Conservation (phyloP, 2,888 invertebrate species). For the Leptopterna dolabrata region DNA sequence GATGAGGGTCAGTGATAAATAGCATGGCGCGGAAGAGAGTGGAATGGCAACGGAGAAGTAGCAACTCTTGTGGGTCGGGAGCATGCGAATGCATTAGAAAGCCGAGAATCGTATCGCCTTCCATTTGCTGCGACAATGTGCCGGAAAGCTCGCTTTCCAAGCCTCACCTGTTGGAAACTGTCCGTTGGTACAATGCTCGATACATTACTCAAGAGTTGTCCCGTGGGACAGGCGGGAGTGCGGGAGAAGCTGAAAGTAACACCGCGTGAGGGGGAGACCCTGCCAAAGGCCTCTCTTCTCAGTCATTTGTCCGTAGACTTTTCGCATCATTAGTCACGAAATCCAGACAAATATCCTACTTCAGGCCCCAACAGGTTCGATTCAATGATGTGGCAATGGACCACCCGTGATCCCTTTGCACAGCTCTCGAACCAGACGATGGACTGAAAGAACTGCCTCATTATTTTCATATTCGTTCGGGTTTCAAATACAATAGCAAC, state of each 20-base stretch:
- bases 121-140: slow-evolving; percentile 27
- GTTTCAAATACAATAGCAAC: too few species aligned
- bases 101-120: slow-evolving; percentile 1
- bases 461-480: neutral
- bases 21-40: neutral
- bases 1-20: neutral
- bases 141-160: neutral
- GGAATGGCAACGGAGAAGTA: neutral
- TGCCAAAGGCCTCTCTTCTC: slow-evolving; percentile 1
- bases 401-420: neutral
- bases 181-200: slow-evolving; percentile 38
- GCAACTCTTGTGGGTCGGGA: neutral
- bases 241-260: neutral
- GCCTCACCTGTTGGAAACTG: slow-evolving; percentile 50
- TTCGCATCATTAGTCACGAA: slow-evolving; percentile 38
- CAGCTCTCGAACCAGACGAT: neutral
- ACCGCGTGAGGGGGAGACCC: neutral
- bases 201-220: slow-evolving; percentile 41
- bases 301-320: slow-evolving; percentile 38
- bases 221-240: neutral
- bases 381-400: slow-evolving; percentile 10
- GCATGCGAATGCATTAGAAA: slow-evolving; percentile 37
- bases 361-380: slow-evolving; percentile 14
- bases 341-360: slow-evolving; percentile 33
- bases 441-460: neutral